Conservation (phyloP, 2,888 invertebrate genomes). For the Oscheius sp. region DNA sequence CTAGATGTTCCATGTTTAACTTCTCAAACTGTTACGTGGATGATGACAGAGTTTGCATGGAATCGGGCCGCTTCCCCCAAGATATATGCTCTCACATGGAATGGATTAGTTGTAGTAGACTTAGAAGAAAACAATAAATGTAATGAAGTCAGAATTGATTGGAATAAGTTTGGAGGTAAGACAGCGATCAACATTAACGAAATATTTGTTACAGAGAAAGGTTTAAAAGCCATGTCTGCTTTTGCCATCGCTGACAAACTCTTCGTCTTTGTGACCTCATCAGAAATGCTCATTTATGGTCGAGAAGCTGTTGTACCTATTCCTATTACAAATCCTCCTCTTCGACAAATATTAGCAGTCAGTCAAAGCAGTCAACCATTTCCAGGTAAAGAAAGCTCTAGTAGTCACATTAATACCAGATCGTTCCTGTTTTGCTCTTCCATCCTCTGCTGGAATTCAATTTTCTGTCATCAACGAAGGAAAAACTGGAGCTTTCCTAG, state of each 20-base stretch:
- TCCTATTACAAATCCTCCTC: conserved; percentile 63
- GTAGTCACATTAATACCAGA: conserved; percentile 35
- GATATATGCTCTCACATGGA: conserved; percentile 69
- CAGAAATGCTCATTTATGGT: conserved; percentile 65
- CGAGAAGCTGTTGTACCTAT: conserved; percentile 56
- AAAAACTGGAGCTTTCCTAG: conserved; percentile 61
- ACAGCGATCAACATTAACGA: neutral
- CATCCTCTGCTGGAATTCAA: conserved; percentile 59
- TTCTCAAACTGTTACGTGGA: conserved; percentile 65
- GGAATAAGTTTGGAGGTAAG: conserved; percentile 64
- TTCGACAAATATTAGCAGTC: conserved; percentile 67
- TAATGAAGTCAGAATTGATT: conserved; percentile 64
- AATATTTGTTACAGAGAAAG: conserved; percentile 51
- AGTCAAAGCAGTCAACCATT: conserved; percentile 69
- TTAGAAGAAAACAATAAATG: conserved; percentile 56
- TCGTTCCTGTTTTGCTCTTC: conserved; percentile 64
- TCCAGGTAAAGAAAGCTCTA: conserved; percentile 42
- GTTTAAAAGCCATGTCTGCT: conserved; percentile 64
- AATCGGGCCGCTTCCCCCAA: conserved; percentile 65
- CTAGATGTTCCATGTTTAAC: conserved; percentile 59
- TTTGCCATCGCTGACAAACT: conserved; percentile 69
- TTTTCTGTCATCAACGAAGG: conserved; percentile 68
- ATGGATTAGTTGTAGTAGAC: conserved; percentile 55
- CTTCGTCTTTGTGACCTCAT: conserved; percentile 66
- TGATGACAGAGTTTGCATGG: conserved; percentile 67